Conservation (phyloP, 2,797 vertebrate genomes). For the Sparus aurata region DNA sequence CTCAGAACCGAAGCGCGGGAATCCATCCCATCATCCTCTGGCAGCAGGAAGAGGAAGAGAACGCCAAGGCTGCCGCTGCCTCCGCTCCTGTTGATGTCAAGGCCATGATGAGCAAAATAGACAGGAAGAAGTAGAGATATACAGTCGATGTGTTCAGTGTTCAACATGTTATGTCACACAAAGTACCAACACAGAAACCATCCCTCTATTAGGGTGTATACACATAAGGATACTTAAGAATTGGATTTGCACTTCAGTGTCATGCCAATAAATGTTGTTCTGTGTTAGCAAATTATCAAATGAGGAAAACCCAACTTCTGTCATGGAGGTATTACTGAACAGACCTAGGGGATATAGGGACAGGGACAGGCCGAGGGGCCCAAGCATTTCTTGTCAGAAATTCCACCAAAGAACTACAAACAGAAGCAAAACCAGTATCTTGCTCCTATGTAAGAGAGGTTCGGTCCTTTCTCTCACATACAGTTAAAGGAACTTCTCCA, state of each 20-base stretch:
- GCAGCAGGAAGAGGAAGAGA: slow-evolving; percentile 91
- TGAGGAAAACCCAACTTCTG: neutral
- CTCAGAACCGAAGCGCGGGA: slow-evolving; percentile 86
- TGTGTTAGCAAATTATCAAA: neutral
- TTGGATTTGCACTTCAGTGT: neutral
- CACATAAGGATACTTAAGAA: neutral
- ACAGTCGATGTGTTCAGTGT: neutral
- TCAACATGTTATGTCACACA: neutral
- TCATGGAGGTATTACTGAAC: neutral
- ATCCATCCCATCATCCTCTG: slow-evolving; percentile 92
- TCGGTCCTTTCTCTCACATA: too few relatives aligned
- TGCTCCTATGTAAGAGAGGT: neutral
- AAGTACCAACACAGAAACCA: neutral
- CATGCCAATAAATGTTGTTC: neutral
- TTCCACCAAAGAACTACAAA: neutral
- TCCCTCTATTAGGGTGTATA: neutral
- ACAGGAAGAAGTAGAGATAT: slow-evolving; percentile 83
- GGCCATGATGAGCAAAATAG: slow-evolving; percentile 98
- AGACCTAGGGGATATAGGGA: too few relatives aligned
- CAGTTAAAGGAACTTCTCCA: neutral
- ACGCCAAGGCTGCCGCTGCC: slow-evolving; percentile 88
- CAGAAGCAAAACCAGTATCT: neutral
- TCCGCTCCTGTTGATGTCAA: slow-evolving; percentile 91
- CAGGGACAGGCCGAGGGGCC: too few relatives aligned
- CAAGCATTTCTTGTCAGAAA: neutral